Percentiles rank a stretch among this genome's conserved stretches.
phyloP scores from a whole-genome alignment of 2,888 invertebrate species.

The Teinopalpus imperialis region DNA sequence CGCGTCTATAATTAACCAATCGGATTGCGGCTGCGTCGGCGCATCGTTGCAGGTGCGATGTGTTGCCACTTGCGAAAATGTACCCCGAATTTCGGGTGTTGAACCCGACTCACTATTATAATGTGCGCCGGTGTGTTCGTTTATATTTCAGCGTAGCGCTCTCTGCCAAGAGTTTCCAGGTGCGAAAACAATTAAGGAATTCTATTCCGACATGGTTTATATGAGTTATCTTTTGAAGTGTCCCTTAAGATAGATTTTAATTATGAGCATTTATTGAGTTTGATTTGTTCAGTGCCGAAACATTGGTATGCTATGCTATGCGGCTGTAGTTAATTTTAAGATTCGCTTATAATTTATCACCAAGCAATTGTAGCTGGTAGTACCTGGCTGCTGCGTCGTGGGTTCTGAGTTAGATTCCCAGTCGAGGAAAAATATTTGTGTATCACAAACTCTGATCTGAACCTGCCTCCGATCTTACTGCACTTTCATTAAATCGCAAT shows the following conservation, averaged over 20 bases:
- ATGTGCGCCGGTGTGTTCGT: conserved; percentile 23
- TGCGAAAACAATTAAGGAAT: conserved; percentile 52
- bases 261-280: no score
- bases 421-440: no score
- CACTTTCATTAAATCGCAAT: no score
- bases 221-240: conserved; percentile 44
- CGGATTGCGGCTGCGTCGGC: conserved; percentile 53
- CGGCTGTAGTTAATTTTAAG: no score
- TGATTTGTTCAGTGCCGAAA: no score
- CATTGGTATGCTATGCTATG: no score
- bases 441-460: no score
- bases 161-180: conserved; percentile 61
- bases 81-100: conserved; percentile 45
- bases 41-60: conserved; percentile 71
- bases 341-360: no score
- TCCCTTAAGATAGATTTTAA: conserved; percentile 21
- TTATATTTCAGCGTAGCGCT: conserved; percentile 44
- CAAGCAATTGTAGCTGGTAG: no score
- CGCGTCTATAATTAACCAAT: conserved; percentile 66
- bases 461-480: no score
- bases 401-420: no score
- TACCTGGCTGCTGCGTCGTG: no score
- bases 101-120: conserved; percentile 31
- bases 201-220: conserved; percentile 47
- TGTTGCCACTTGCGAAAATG: conserved; percentile 55